Evolutionary conservation across 2,113 vertebrate species (phyloP).

Genomic region (Muntiacus muntjak): DNA sequence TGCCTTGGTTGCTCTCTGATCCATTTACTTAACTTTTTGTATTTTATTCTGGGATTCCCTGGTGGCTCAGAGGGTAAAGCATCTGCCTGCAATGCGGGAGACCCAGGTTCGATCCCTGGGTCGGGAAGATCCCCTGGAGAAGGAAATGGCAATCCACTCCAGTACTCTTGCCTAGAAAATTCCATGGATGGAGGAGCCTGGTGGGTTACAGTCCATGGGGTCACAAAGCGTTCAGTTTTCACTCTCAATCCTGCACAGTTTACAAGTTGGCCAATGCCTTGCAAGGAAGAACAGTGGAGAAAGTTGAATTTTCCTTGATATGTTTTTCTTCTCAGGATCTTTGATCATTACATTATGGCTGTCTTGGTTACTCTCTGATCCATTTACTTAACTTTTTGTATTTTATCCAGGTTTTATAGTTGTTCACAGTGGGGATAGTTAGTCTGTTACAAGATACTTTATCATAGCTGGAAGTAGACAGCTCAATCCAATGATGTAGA

Average conservation of each 20-base stretch:
- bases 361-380: not conserved
- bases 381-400: not conserved
- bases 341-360: constrained; percentile 21
- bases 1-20: not conserved
- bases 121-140: too few species aligned
- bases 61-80: too few species aligned
- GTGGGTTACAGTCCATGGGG: too few species aligned
- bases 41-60: not conserved
- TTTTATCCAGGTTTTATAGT: not conserved
- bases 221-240: not conserved
- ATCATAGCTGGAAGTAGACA: not conserved
- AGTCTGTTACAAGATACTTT: constrained; percentile 16
- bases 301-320: not conserved
- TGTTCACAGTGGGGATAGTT: not conserved
- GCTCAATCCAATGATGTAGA: not conserved
- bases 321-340: constrained; percentile 6
- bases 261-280: not conserved
- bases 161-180: too few species aligned
- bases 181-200: too few species aligned
- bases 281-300: not conserved
- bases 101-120: too few species aligned
- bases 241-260: not conserved
- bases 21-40: not conserved
- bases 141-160: too few species aligned
- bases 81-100: too few species aligned